Evolutionary conservation across 2,888 invertebrate genomes (phyloP).

Genomic region (Agrotis ipsilon): DNA sequence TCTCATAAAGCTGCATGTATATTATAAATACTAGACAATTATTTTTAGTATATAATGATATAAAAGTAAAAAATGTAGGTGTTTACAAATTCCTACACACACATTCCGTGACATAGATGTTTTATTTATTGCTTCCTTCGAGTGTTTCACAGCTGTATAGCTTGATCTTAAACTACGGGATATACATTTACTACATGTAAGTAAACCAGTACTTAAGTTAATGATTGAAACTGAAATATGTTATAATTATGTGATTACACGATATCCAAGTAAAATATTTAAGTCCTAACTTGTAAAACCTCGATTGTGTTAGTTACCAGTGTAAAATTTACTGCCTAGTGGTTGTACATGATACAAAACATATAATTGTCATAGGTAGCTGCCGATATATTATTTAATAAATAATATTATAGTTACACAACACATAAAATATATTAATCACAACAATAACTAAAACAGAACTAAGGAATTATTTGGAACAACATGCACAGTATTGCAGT

Average conservation of each 20-base stretch:
- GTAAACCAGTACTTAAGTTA: slow-evolving; percentile 26
- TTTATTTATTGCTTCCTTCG: slow-evolving; percentile 26
- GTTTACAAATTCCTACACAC: slow-evolving; percentile 30
- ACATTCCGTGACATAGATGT: slow-evolving; percentile 21
- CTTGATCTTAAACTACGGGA: slow-evolving; percentile 47
- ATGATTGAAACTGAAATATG: slow-evolving; percentile 33
- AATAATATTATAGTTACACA: slow-evolving; percentile 53
- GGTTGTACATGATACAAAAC: slow-evolving; percentile 35
- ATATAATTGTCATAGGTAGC: slow-evolving; percentile 50
- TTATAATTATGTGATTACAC: slow-evolving; percentile 13
- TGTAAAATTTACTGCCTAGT: slow-evolving; percentile 32
- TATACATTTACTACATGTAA: slow-evolving; percentile 30
- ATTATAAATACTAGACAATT: slow-evolving; percentile 50
- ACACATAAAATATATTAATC: slow-evolving; percentile 57
- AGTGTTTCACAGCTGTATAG: slow-evolving; percentile 34
- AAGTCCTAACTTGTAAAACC: slow-evolving; percentile 26
- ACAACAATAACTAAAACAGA: slow-evolving; percentile 61
- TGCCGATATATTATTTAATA: slow-evolving; percentile 57
- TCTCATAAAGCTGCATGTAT: slow-evolving; percentile 56
- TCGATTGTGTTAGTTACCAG: slow-evolving; percentile 18
- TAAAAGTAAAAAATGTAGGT: slow-evolving; percentile 64
- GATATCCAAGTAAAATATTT: slow-evolving; percentile 29
- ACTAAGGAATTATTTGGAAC: slow-evolving; percentile 62
- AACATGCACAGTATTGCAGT: slow-evolving; percentile 47
- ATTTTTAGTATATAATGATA: slow-evolving; percentile 43